Percentiles rank a stretch among this genome's conserved stretches.
These are phyloP conservation scores for Cephalopholis sonnerati DNA, from an alignment of 2,113 vertebrate species.

Conservation along the genomic window DNA sequence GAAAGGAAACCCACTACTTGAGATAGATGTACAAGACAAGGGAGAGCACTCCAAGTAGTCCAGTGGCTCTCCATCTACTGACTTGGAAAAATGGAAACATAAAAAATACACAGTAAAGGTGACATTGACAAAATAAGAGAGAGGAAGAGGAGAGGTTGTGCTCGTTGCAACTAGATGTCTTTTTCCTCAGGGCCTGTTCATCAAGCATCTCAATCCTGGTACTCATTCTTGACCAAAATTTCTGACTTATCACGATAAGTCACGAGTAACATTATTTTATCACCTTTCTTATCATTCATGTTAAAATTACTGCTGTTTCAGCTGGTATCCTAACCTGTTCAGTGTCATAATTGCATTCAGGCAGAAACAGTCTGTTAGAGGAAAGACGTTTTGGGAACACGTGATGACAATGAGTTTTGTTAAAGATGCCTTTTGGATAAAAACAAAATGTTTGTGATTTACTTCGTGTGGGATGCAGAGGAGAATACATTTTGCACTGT, in stretches of 20 bases:
- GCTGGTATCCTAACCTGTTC: neutral
- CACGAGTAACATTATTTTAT: neutral
- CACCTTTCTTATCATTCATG: neutral
- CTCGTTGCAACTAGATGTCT: neutral
- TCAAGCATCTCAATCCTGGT: neutral
- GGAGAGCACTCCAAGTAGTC: neutral
- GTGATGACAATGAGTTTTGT: neutral
- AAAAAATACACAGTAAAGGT: neutral
- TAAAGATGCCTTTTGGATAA: conserved; percentile 11
- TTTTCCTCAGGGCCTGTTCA: neutral
- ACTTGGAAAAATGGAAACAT: neutral
- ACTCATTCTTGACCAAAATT: neutral
- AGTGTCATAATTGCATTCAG: neutral
- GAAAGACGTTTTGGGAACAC: neutral
- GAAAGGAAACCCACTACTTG: conserved; percentile 5
- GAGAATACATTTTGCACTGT: no score
- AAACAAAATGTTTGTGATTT: neutral
- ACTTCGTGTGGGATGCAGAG: neutral
- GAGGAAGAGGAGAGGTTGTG: neutral
- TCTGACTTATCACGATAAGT: no score
- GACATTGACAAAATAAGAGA: neutral
- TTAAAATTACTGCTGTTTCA: neutral
- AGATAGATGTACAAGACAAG: neutral
- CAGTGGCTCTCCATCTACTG: neutral
- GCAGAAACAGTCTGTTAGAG: neutral